Conservation (phyloP, 2,888 invertebrate genomes). For the Acrobasis consociella region DNA sequence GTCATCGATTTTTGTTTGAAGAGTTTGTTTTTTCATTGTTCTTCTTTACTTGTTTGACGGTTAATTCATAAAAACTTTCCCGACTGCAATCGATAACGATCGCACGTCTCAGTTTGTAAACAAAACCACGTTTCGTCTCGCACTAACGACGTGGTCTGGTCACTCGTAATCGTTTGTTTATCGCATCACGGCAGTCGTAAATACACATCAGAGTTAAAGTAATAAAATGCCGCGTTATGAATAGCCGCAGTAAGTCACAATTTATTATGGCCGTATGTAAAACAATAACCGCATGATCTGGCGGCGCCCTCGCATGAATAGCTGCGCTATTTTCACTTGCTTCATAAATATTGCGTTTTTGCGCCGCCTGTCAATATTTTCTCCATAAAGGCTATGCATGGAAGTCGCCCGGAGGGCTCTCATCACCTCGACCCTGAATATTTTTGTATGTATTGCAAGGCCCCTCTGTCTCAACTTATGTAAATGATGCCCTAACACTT, state of each 20-base stretch:
- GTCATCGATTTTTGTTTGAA: slow-evolving; percentile 84
- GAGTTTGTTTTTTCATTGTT: slow-evolving; percentile 83
- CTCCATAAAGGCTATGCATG: slow-evolving; percentile 73
- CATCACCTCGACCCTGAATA: slow-evolving; percentile 80
- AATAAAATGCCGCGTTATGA: slow-evolving; percentile 21
- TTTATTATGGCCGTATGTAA: slow-evolving; percentile 53
- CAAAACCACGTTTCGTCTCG: slow-evolving; percentile 50
- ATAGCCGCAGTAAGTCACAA: slow-evolving; percentile 47
- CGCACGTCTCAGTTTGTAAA: slow-evolving; percentile 66
- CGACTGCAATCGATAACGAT: slow-evolving; percentile 76
- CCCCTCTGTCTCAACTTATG: slow-evolving; percentile 82
- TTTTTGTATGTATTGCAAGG: slow-evolving; percentile 69
- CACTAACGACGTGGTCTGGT: background rate
- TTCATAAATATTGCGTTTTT: slow-evolving; percentile 73
- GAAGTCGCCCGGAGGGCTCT: slow-evolving; percentile 69
- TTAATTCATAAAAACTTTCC: slow-evolving; percentile 82
- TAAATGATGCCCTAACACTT: slow-evolving; percentile 79
- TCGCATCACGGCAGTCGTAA: background rate
- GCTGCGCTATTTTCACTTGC: slow-evolving; percentile 54
- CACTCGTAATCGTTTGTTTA: slow-evolving; percentile 12
- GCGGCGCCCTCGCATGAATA: slow-evolving; percentile 48
- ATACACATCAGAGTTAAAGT: slow-evolving; percentile 8
- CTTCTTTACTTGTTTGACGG: slow-evolving; percentile 83
- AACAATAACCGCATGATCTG: slow-evolving; percentile 61
- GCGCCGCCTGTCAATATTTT: slow-evolving; percentile 73